Conservation (phyloP, 2,888 invertebrate genomes). For the Diaperis boleti region DNA sequence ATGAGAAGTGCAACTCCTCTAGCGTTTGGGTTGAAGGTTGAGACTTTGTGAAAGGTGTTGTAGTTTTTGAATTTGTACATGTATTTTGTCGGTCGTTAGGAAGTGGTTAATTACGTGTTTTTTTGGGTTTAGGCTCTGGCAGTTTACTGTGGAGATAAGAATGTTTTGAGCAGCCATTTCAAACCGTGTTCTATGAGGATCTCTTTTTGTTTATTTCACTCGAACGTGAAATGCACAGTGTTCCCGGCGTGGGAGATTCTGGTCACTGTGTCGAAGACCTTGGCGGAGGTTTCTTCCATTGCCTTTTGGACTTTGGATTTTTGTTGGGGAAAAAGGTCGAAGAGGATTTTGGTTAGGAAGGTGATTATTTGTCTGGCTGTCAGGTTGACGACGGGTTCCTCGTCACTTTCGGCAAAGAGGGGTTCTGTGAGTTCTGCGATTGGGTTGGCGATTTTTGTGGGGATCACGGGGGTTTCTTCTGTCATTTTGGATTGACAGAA, state of each 20-base stretch:
- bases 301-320: too few species aligned
- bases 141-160: neutral
- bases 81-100: neutral
- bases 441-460: neutral
- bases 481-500: neutral
- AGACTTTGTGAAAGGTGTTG: neutral
- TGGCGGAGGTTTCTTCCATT: too few species aligned
- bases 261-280: too few species aligned
- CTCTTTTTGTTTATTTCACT: too few species aligned
- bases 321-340: neutral
- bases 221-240: too few species aligned
- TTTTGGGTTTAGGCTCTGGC: neutral
- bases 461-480: neutral
- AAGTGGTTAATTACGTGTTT: neutral
- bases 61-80: neutral
- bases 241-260: too few species aligned
- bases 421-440: neutral
- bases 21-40: neutral
- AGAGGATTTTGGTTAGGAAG: slow-evolving; percentile 4
- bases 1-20: neutral
- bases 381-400: neutral
- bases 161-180: neutral
- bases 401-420: too few species aligned
- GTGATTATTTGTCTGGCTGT: neutral
- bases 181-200: too few species aligned